Evolutionary conservation across 1,140 invertebrate genomes (phyloP), one percentile per base, ranked within the genome.

Genomic region (Drosophila repletoides): DNA sequence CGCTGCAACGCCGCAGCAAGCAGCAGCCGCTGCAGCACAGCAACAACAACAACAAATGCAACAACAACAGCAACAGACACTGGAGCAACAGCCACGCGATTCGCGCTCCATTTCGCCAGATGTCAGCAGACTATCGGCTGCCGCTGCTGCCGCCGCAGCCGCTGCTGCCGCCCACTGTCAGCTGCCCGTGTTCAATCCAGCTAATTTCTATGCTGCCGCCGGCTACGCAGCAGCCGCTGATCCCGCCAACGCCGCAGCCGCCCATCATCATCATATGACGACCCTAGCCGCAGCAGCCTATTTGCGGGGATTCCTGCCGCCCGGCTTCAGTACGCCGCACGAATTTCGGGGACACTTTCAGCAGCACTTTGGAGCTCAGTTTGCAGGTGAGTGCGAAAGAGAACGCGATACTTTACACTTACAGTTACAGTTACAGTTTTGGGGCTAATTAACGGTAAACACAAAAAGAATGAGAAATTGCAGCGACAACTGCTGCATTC

Each of bases 191-290:
- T 90, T 90, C 55, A 90, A 90, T 86, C 88, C 88, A 56, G 88
- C 88, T 15, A 90, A 89, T 52, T 90, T 90, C 43, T 90, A 90
- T 66, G 88, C 88, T 1, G 84, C 84, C 72, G 88, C 88, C 71
- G 88, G 88, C 31, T 90, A 90, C 41, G 84, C 88, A 0, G 88
- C 81, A 19, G 81, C 83, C 17, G 79, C 84, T 9, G 83, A 77
- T 59, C 83, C 83, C 0, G 68, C 71, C 6, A 66, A 83, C 6
- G 81, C 88, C 3, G 87, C 79, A 3, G 88, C 88, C 9, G 88
- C 88, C 31, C 88, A 90, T 60, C 88, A 90, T 34, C 88, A 90
- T 58, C 88, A 90, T 24, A 90, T 90, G 88, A 90, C 88, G 19
- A 90, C 88, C 5, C 41, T 90, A 65, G 88, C 88, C 9, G 88